Percentiles rank a stretch among this genome's conserved stretches.
These are phyloP conservation scores for Neopelma chrysocephalum DNA, from an alignment of 2,797 vertebrate genomes.

Conservation along the genomic window DNA sequence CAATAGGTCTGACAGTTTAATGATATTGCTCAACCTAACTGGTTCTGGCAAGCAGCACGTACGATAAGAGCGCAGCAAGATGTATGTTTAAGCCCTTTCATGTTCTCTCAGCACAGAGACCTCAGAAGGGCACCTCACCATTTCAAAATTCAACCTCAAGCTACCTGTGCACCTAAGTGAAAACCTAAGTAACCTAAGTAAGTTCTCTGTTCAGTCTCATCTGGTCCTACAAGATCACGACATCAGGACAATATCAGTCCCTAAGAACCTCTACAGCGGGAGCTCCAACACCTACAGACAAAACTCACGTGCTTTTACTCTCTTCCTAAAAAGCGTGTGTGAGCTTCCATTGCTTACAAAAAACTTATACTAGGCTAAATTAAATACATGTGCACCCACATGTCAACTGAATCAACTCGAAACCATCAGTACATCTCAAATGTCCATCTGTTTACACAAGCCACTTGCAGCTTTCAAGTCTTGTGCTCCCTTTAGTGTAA, in stretches of 20 bases:
- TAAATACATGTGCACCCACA: slow-evolving; percentile 58
- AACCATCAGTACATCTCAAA: slow-evolving; percentile 49
- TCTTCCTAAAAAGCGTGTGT: not conserved
- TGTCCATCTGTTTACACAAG: slow-evolving; percentile 65
- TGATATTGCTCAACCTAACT: slow-evolving; percentile 4
- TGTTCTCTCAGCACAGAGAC: not conserved
- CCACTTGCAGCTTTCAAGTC: slow-evolving; percentile 47
- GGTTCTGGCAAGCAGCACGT: not conserved
- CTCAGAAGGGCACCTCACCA: not conserved
- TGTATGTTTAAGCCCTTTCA: not conserved
- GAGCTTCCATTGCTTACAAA: slow-evolving; percentile 27
- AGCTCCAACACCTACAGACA: not conserved
- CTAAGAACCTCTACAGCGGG: not conserved
- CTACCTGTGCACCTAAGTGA: not conserved
- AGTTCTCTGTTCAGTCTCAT: not conserved
- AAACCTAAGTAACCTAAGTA: not conserved
- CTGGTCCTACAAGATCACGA: not conserved
- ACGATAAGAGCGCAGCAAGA: not conserved
- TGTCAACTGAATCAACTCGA: slow-evolving; percentile 55
- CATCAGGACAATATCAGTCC: not conserved
- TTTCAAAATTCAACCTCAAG: not conserved
- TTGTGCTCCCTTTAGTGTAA: slow-evolving; percentile 2
- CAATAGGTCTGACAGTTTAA: not conserved
- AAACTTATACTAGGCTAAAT: slow-evolving; percentile 48
- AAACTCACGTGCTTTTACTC: not conserved